Conservation (phyloP, 2,888 invertebrate genomes). For the Geotrupes spiniger region DNA sequence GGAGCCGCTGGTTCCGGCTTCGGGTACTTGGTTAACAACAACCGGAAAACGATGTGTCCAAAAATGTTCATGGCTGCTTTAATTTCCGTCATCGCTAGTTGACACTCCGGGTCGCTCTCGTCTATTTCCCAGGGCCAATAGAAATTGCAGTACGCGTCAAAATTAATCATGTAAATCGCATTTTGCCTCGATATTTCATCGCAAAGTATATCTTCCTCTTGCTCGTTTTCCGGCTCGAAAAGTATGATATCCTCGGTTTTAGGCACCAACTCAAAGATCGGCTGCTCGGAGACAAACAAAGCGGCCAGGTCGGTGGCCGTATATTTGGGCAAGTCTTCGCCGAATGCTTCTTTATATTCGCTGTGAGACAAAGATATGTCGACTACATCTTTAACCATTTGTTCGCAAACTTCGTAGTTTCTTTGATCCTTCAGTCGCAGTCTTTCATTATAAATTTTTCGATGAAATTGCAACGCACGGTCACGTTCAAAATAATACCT, state of each 20-base stretch:
- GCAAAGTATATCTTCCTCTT: constrained; percentile 45
- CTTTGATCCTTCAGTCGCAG: constrained; percentile 52
- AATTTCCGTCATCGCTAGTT: constrained; percentile 40
- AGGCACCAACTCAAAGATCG: constrained; percentile 53
- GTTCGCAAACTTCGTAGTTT: constrained; percentile 54
- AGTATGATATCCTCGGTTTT: constrained; percentile 36
- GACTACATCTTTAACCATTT: constrained; percentile 55
- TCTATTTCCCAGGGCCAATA: constrained; percentile 56
- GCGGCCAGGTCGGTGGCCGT: constrained; percentile 58
- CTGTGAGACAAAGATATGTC: constrained; percentile 56
- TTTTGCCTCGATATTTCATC: constrained; percentile 56
- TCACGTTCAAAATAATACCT: constrained; percentile 49
- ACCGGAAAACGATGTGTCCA: constrained; percentile 40
- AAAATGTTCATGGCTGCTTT: constrained; percentile 40
- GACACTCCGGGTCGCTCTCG: constrained; percentile 49
- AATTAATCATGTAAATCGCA: constrained; percentile 55
- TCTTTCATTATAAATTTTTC: constrained; percentile 56
- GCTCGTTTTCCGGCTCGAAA: constrained; percentile 41
- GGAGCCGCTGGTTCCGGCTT: constrained; percentile 30
- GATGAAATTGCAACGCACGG: constrained; percentile 54
- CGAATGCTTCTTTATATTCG: constrained; percentile 51
- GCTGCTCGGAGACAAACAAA: constrained; percentile 56
- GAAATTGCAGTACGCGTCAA: constrained; percentile 57
- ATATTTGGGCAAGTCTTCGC: constrained; percentile 36
- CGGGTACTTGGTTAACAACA: constrained; percentile 44